Conservation (phyloP, 2,113 vertebrate genomes). For the Neotragus pygmaeus region DNA sequence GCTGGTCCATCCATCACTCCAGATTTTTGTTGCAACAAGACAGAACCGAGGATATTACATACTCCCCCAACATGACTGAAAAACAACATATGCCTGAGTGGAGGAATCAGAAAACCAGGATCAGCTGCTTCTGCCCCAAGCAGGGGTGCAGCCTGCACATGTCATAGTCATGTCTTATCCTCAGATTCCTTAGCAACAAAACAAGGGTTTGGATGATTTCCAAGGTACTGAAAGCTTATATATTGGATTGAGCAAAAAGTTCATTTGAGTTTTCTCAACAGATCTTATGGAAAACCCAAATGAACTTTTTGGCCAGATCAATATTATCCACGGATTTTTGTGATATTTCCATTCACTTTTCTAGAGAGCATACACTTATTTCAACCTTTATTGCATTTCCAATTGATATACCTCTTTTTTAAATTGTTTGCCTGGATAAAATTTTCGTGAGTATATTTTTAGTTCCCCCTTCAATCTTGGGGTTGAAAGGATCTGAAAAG, state of each 20-base stretch:
- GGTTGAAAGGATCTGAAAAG: neutral
- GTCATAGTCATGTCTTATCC: neutral
- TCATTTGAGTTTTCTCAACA: neutral
- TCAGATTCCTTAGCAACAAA: neutral
- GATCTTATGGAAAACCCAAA: neutral
- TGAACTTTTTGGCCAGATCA: neutral
- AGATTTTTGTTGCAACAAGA: neutral
- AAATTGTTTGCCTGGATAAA: neutral
- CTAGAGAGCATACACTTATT: neutral
- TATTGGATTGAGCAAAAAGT: neutral
- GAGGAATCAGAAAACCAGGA: neutral
- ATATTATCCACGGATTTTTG: neutral
- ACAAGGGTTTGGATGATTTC: neutral
- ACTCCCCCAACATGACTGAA: neutral
- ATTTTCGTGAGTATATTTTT: neutral
- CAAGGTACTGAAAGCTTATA: neutral
- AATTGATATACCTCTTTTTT: neutral
- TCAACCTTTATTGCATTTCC: neutral
- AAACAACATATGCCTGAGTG: neutral
- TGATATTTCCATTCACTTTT: neutral
- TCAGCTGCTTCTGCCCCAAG: neutral
- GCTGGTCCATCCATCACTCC: rapidly evolving
- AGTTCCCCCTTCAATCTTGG: neutral
- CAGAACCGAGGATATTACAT: neutral
- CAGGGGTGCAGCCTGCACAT: neutral